Conservation (phyloP, 2,888 invertebrate genomes). For the Polymixis lichenea region DNA sequence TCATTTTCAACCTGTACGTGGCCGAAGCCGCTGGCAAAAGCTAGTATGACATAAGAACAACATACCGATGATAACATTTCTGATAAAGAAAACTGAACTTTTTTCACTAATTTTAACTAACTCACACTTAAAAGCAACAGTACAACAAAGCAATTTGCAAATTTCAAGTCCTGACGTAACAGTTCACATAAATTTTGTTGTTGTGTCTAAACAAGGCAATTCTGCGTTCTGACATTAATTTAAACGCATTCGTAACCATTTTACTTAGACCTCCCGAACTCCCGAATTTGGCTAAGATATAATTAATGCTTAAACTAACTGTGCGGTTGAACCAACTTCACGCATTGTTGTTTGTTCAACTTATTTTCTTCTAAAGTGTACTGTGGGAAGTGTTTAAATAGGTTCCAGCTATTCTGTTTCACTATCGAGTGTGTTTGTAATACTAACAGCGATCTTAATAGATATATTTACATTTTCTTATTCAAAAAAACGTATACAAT, state of each 20-base stretch:
- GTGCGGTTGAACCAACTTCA: constrained; percentile 31
- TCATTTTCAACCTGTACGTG: too few relatives aligned
- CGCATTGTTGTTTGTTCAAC: constrained; percentile 43
- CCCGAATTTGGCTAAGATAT: constrained; percentile 62
- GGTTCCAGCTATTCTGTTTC: constrained; percentile 23
- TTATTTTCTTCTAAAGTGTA: constrained; percentile 43
- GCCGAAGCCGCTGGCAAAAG: too few relatives aligned
- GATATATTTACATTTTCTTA: constrained; percentile 20
- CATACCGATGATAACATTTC: neutral
- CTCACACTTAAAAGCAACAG: constrained; percentile 36
- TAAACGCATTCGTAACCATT: constrained; percentile 73
- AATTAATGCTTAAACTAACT: constrained; percentile 58
- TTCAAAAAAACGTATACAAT: neutral
- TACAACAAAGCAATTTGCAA: constrained; percentile 53
- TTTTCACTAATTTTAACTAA: constrained; percentile 26
- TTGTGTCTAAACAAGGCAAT: constrained; percentile 76
- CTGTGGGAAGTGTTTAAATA: constrained; percentile 21
- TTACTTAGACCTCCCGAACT: constrained; percentile 63
- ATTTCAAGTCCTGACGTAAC: constrained; percentile 57
- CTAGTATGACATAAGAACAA: too few relatives aligned
- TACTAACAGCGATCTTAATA: constrained; percentile 1
- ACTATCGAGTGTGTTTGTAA: constrained; percentile 18
- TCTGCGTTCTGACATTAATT: constrained; percentile 78
- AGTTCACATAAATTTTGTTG: constrained; percentile 70
- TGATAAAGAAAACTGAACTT: neutral